A percentile compares a stretch with the other conserved stretches of the same genome.
These are phyloP conservation scores for Nemotelus pantherinus DNA, from an alignment of 2,888 invertebrate species.

Conservation along the genomic window DNA sequence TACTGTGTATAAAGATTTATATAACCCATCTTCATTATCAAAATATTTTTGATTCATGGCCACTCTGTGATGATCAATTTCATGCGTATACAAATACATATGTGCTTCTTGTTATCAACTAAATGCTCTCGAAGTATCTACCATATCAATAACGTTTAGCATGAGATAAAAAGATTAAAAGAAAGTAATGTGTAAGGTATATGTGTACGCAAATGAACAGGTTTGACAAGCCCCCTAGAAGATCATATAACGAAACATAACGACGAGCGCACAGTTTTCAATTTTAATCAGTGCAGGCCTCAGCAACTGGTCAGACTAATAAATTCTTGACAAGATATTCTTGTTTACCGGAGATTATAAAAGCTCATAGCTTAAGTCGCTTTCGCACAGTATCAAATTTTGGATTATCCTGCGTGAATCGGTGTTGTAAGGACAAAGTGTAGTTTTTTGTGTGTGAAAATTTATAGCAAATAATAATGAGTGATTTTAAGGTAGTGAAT, in stretches of 20 bases:
- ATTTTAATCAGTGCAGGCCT: conserved; percentile 28
- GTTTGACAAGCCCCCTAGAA: conserved; percentile 29
- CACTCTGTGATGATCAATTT: too few species aligned
- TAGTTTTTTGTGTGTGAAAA: conserved; percentile 1
- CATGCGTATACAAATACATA: too few species aligned
- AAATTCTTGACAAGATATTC: neutral
- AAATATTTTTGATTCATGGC: too few species aligned
- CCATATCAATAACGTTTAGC: too few species aligned
- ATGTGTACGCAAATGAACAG: neutral
- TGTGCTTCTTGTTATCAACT: too few species aligned
- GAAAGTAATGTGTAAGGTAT: neutral
- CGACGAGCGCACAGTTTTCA: neutral
- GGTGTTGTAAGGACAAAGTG: neutral
- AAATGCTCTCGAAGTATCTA: too few species aligned
- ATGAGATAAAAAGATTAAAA: neutral
- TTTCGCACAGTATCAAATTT: conserved; percentile 6
- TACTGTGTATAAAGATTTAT: too few species aligned
- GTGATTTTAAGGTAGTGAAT: conserved; percentile 31
- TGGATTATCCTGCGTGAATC: neutral
- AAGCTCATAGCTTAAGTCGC: conserved; percentile 9
- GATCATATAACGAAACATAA: conserved; percentile 1
- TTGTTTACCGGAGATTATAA: conserved; percentile 42
- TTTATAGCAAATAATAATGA: neutral
- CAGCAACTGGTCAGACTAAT: conserved; percentile 21
- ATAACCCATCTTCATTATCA: too few species aligned